Evolutionary conservation across 2,888 invertebrate genomes (phyloP).

Genomic region (Scaptomyza caliginosa): DNA sequence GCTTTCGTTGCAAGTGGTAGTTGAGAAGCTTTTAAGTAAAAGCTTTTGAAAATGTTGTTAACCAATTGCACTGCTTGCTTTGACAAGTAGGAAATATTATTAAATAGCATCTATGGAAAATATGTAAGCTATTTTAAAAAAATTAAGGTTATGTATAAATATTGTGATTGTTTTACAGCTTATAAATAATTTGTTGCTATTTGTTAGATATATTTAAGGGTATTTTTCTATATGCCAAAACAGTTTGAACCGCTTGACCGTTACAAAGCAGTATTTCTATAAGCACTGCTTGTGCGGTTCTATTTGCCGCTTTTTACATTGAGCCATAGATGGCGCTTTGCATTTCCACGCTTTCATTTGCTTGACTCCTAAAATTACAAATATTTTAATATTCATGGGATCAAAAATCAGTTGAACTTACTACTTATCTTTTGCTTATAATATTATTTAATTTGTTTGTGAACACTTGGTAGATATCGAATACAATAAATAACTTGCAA

Average conservation of each 20-base stretch:
- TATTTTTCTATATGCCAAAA: background rate
- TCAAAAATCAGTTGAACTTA: too few species aligned
- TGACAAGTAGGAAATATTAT: background rate
- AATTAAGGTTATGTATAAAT: too few species aligned
- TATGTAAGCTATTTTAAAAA: too few species aligned
- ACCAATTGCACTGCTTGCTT: conserved; percentile 7
- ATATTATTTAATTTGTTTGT: too few species aligned
- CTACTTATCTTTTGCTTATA: too few species aligned
- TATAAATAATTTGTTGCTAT: background rate
- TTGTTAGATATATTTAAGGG: background rate
- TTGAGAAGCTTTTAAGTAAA: conserved; percentile 17
- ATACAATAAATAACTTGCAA: background rate
- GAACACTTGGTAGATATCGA: background rate
- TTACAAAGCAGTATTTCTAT: background rate
- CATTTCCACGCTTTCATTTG: background rate
- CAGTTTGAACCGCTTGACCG: background rate
- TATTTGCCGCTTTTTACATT: too few species aligned
- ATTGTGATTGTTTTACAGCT: background rate
- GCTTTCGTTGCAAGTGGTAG: conserved; percentile 7
- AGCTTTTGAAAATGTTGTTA: conserved; percentile 10
- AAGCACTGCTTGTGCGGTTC: conserved; percentile 17
- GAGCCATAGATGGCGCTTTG: conserved; percentile 3
- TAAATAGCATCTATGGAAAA: background rate
- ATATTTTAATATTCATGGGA: too few species aligned
- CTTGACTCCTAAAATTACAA: too few species aligned